Evolutionary conservation across 2,888 invertebrate species (phyloP).

Genomic region (Euclidia mi): DNA sequence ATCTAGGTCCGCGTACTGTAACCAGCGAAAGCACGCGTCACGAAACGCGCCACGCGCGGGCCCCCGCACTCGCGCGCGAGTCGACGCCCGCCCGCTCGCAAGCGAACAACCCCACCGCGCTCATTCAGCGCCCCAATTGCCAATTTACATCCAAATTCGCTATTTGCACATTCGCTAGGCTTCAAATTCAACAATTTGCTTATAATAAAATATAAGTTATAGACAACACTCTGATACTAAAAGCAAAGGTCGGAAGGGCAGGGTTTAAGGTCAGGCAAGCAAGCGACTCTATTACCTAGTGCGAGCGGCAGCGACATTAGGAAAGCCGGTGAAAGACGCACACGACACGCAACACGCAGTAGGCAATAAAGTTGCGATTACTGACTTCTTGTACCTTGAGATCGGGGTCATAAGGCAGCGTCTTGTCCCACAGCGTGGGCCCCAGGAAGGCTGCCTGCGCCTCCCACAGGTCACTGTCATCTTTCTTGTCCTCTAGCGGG

Average conservation of each 20-base stretch:
- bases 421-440: conserved; percentile 98
- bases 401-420: conserved; percentile 97
- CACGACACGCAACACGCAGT: conserved; percentile 80
- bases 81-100: conserved; percentile 20
- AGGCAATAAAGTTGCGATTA: conserved; percentile 85
- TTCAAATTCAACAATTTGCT: conserved; percentile 11
- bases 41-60: conserved; percentile 43
- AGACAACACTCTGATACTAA: conserved; percentile 36
- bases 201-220: conserved; percentile 14
- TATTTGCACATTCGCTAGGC: conserved; percentile 52
- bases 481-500: conserved; percentile 92
- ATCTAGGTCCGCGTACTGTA: conserved; percentile 98
- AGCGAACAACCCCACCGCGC: conserved; percentile 15
- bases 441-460: conserved; percentile 98
- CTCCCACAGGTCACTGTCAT: conserved; percentile 97
- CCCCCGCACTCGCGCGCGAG: conserved; percentile 17
- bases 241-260: conserved; percentile 27
- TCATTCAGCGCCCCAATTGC: conserved; percentile 3
- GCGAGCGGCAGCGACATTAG: conserved; percentile 65
- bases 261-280: conserved; percentile 27
- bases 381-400: conserved; percentile 96
- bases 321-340: conserved; percentile 68
- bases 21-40: conserved; percentile 55
- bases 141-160: conserved; percentile 36
- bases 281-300: conserved; percentile 82